Conservation (phyloP, 2,113 vertebrate genomes). For the Verasper variegatus region DNA sequence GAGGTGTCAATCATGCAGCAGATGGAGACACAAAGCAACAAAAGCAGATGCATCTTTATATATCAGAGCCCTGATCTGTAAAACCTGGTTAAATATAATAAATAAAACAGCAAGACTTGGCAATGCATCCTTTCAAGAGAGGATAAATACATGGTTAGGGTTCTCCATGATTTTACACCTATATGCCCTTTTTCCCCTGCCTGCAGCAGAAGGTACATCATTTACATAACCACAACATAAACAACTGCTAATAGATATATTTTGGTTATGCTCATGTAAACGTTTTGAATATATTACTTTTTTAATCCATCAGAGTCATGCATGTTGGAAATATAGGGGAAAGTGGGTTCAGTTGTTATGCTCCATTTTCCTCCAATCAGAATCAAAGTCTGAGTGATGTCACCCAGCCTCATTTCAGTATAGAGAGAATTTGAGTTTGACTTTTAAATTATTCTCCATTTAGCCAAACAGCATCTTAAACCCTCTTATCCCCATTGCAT, state of each 20-base stretch:
- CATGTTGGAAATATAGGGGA: not conserved
- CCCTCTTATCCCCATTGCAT: no score
- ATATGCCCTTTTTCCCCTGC: constrained; percentile 8
- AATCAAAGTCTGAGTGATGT: no score
- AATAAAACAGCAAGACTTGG: constrained; percentile 66
- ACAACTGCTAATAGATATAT: not conserved
- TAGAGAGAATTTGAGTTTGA: no score
- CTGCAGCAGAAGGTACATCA: constrained; percentile 9
- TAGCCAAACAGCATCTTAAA: no score
- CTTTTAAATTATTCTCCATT: not conserved
- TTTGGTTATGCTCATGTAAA: not conserved
- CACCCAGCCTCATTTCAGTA: not conserved
- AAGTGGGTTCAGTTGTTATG: not conserved
- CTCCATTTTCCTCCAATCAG: not conserved
- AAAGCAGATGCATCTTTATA: constrained; percentile 69
- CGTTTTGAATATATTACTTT: not conserved
- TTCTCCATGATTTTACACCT: constrained; percentile 8
- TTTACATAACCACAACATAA: constrained; percentile 20
- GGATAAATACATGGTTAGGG: constrained; percentile 67
- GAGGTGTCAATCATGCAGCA: constrained; percentile 86
- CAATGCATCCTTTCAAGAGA: constrained; percentile 64
- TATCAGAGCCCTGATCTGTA: constrained; percentile 81
- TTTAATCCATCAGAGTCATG: not conserved
- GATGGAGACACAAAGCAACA: constrained; percentile 69
- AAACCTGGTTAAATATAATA: constrained; percentile 80